Conservation (phyloP, 2,888 invertebrate genomes). For the Andricus quercusramuli region DNA sequence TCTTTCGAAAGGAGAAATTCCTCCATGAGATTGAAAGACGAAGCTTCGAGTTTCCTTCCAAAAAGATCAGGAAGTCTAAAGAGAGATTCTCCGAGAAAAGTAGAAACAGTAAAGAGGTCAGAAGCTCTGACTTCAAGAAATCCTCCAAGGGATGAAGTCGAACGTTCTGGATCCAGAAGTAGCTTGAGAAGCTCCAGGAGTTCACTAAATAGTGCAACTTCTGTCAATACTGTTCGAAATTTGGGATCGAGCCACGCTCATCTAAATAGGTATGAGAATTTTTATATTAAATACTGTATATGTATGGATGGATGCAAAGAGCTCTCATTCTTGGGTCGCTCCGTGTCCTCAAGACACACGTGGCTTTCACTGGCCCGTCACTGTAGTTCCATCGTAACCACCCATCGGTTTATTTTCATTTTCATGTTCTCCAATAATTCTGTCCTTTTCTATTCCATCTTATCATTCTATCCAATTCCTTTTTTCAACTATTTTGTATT, state of each 20-base stretch:
- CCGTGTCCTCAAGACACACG: too few relatives aligned
- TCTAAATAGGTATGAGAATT: slow-evolving; percentile 61
- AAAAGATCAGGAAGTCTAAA: slow-evolving; percentile 68
- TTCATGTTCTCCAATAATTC: too few relatives aligned
- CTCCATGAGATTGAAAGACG: slow-evolving; percentile 42
- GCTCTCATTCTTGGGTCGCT: too few relatives aligned
- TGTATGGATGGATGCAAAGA: too few relatives aligned
- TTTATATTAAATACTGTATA: not conserved
- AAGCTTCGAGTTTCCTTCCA: slow-evolving; percentile 69
- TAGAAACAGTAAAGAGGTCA: slow-evolving; percentile 38
- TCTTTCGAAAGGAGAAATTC: slow-evolving; percentile 49
- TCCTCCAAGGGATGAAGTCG: slow-evolving; percentile 81
- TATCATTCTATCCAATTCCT: too few relatives aligned
- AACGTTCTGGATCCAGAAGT: slow-evolving; percentile 88
- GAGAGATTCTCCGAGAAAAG: slow-evolving; percentile 55
- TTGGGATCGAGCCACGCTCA: slow-evolving; percentile 77
- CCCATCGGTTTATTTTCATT: too few relatives aligned
- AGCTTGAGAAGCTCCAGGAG: slow-evolving; percentile 91
- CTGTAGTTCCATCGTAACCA: too few relatives aligned
- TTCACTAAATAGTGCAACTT: slow-evolving; percentile 90
- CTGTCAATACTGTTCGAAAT: slow-evolving; percentile 88
- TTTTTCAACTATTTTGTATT: too few relatives aligned
- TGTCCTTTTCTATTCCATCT: too few relatives aligned
- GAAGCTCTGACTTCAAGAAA: slow-evolving; percentile 42
- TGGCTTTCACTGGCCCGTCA: too few relatives aligned